Base-by-base conservation (phyloP, 2,113 vertebrate species). In the Pipa parva region DNA sequence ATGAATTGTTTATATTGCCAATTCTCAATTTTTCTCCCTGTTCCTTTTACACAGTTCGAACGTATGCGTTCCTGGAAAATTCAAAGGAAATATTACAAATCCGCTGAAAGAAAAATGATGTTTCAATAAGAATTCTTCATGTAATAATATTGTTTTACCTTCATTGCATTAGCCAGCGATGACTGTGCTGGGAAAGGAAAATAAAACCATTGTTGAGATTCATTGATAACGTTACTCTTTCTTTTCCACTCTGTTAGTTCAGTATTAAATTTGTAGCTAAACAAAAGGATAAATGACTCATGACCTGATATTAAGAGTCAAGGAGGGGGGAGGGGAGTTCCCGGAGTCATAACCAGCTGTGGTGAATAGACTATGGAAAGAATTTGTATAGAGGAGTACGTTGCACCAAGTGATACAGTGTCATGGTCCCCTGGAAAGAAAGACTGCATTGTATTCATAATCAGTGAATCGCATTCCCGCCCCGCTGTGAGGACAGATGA, bases 211-310 rank as follows among this genome's bases (percentile, higher is more conserved):
- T 59, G 22, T 17, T 17, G 22, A 60, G 57, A 60, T 60, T 59
- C 56, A 54, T 52, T 65, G 73, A 54, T 0, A 0, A 63, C 60
- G 50, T 76, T 0, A 0, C 72, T 75, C 54, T 80, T 69, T 82
- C 79, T 71, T 81, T 79, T 82, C 72, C 76, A 79, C 76, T 81
- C 80, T 80, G 78, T 80, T 82, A 81, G 76, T 74, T 78, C 72
- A 74, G 48, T 71, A 73, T 73, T 76, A 78, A 66, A 63, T 79
- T 78, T 77, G 63, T 72, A 81, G 75, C 71, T 36, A 45, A 78
- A 64, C n/a, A 60, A 74, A 80, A 78, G 71, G 74, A 72, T 74
- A 78, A 74, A 72, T 74, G 76, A 73, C 72, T 71, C 74, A 63
- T 70, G 73, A 74, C 76, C 78, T 59, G 76, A 71, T 74, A 58